phyloP scores from a whole-genome alignment of 2,888 invertebrate genomes.

The Aproaerema taeniolella region DNA sequence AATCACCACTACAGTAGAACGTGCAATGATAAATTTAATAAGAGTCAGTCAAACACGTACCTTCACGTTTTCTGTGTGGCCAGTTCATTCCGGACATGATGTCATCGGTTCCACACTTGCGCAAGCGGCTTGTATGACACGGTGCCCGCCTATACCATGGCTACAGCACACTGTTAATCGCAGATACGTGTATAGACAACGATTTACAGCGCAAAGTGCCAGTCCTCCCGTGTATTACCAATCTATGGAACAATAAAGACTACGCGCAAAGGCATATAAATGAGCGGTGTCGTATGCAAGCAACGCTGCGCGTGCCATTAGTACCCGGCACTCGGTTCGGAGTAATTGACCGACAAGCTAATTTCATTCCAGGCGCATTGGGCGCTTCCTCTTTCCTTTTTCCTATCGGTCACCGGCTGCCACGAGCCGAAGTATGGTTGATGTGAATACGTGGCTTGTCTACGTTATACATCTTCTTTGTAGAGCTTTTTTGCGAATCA shows the following conservation, averaged over 20 bases:
- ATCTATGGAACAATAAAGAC: conserved; percentile 76
- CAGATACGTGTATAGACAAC: conserved; percentile 71
- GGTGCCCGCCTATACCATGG: conserved; percentile 43
- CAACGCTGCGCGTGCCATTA: conserved; percentile 64
- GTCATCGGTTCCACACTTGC: conserved; percentile 61
- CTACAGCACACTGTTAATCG: conserved; percentile 68
- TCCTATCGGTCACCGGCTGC: conserved; percentile 72
- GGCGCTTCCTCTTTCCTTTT: conserved; percentile 75
- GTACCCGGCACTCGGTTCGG: conserved; percentile 61
- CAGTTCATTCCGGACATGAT: conserved; percentile 67
- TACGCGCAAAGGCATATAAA: conserved; percentile 63
- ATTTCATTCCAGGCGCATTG: conserved; percentile 73
- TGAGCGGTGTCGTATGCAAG: conserved; percentile 67
- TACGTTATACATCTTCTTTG: too few relatives aligned
- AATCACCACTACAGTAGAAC: conserved; percentile 44
- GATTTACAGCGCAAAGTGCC: conserved; percentile 75
- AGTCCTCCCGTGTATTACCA: conserved; percentile 75
- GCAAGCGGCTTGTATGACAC: conserved; percentile 61
- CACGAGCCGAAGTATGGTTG: conserved; percentile 44
- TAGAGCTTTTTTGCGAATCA: too few relatives aligned
- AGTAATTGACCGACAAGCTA: conserved; percentile 74
- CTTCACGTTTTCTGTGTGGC: conserved; percentile 66
- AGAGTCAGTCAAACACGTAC: conserved; percentile 49
- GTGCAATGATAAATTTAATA: conserved; percentile 42
- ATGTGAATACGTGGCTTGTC: too few relatives aligned